Conservation (phyloP, 1,140 invertebrate genomes). For the Ptiloglossa arizonensis region DNA sequence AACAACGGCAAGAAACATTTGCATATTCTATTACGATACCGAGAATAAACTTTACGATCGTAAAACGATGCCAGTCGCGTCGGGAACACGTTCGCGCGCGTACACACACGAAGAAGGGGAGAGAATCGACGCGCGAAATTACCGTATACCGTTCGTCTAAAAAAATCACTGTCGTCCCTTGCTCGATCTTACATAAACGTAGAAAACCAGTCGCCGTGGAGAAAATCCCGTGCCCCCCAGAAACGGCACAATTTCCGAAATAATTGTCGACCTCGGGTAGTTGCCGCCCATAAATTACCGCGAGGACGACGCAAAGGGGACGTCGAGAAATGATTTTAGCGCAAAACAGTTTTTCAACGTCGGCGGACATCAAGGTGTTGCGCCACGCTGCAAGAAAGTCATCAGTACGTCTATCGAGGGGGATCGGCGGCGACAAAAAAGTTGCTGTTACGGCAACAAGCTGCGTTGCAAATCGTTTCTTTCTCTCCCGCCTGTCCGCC, state of each 20-base stretch:
- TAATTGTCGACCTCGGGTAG: neutral
- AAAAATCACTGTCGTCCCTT: no score
- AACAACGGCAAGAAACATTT: constrained; percentile 5
- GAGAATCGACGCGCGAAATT: neutral
- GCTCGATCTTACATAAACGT: constrained; percentile 4
- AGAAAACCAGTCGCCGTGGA: neutral
- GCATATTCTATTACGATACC: constrained; percentile 18
- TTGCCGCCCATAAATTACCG: constrained; percentile 13
- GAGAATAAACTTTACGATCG: neutral
- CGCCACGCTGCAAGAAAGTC: constrained; percentile 6
- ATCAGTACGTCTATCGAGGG: constrained; percentile 1
- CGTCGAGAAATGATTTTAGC: constrained; percentile 13
- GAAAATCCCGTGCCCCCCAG: neutral
- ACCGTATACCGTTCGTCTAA: no score
- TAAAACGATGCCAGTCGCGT: neutral
- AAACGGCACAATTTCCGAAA: constrained; percentile 23
- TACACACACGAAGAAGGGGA: neutral
- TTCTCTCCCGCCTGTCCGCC: neutral
- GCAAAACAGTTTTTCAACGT: constrained; percentile 8
- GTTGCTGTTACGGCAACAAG: neutral
- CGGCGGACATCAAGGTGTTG: constrained; percentile 1
- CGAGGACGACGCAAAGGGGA: neutral
- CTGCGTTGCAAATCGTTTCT: neutral
- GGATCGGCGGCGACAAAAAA: constrained; percentile 10
- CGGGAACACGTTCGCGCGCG: neutral